phyloP scores from a whole-genome alignment of 2,797 vertebrate genomes.

The Garrulus glandarius region DNA sequence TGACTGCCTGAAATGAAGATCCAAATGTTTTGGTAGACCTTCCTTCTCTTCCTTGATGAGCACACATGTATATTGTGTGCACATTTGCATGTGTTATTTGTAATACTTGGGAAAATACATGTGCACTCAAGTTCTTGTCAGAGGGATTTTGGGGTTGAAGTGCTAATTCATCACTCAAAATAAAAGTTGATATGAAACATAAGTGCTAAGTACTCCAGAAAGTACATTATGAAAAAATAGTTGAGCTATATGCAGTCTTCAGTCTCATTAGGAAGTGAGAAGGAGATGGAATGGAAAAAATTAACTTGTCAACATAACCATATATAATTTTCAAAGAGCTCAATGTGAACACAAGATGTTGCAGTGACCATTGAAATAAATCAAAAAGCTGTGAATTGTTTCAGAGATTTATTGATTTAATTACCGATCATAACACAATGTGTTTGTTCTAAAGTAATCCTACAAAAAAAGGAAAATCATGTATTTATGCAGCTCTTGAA shows the following conservation, averaged over 20 bases:
- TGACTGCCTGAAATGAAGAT: constrained; percentile 1
- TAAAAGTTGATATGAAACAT: constrained; percentile 38
- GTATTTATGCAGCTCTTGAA: background rate
- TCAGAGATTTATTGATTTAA: constrained; percentile 55
- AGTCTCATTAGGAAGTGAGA: constrained; percentile 47
- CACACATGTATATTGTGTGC: background rate
- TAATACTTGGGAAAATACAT: background rate
- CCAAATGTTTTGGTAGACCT: background rate
- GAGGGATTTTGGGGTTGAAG: background rate
- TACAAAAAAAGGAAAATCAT: constrained; percentile 21
- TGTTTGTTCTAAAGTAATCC: constrained; percentile 25
- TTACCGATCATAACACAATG: background rate
- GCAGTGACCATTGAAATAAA: constrained; percentile 35
- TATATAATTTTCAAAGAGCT: constrained; percentile 52
- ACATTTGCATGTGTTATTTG: background rate
- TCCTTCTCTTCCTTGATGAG: background rate
- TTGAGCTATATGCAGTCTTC: constrained; percentile 26
- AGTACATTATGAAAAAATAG: constrained; percentile 27
- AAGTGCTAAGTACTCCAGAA: constrained; percentile 37
- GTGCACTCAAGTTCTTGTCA: background rate
- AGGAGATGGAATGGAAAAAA: constrained; percentile 60
- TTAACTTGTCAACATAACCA: constrained; percentile 53
- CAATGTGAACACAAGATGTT: constrained; percentile 52
- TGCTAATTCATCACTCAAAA: constrained; percentile 36
- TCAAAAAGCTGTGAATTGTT: constrained; percentile 35